phyloP scores from a whole-genome alignment of 2,888 invertebrate species.

The Ormyrus rosae region DNA sequence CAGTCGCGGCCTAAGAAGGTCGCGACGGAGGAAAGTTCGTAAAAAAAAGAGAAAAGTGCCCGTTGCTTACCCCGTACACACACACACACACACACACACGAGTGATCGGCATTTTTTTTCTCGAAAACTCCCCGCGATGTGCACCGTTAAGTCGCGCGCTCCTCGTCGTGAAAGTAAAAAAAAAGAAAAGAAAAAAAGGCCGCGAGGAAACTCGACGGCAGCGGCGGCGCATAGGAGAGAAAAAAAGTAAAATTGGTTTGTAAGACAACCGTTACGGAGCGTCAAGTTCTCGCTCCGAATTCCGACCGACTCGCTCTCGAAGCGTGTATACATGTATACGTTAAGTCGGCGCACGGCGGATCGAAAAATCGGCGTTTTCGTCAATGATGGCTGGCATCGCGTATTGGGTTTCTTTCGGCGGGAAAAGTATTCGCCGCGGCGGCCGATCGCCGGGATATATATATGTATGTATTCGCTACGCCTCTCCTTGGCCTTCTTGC shows the following conservation, averaged over 20 bases:
- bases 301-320: conserved; percentile 20
- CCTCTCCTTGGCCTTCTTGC: conserved; percentile 44
- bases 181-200: conserved; percentile 11
- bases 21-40: no score
- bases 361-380: background rate
- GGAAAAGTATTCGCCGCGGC: conserved; percentile 7
- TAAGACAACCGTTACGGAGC: conserved; percentile 41
- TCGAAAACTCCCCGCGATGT: no score
- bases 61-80: no score
- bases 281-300: conserved; percentile 37
- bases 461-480: conserved; percentile 34
- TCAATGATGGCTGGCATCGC: background rate
- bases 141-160: conserved; percentile 40
- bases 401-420: conserved; percentile 31
- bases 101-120: background rate
- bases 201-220: conserved; percentile 24
- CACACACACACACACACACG: no score
- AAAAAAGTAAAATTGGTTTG: conserved; percentile 53
- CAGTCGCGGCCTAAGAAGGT: no score
- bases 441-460: background rate
- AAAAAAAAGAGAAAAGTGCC: no score
- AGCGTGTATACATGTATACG: background rate
- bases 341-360: background rate
- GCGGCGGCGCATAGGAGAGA: conserved; percentile 1
- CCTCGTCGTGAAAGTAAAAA: conserved; percentile 39